A percentile compares a stretch with the other conserved stretches of the same genome.
These are phyloP conservation scores for Trichomycterus rosablanca DNA, from an alignment of 2,113 vertebrate species.

Conservation along the genomic window DNA sequence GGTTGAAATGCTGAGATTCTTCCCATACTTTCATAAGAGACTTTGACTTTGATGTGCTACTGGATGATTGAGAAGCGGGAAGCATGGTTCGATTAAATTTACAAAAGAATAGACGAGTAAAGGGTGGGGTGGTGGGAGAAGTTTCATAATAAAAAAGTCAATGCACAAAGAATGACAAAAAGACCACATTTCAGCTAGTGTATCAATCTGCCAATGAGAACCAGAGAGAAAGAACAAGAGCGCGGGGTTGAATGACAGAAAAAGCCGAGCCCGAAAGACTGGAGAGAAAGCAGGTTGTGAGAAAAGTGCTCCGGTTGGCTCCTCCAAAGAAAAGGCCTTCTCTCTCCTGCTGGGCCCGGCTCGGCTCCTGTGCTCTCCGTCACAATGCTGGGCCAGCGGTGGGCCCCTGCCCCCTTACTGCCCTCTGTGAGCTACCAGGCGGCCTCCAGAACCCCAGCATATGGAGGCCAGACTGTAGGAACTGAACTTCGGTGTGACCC, in stretches of 20 bases:
- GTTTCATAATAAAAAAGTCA: slow-evolving; percentile 57
- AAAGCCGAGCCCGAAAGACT: slow-evolving; percentile 39
- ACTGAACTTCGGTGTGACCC: slow-evolving; percentile 52
- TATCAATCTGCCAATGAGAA: slow-evolving; percentile 62
- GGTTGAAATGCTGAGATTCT: slow-evolving; percentile 45
- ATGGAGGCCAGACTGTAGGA: slow-evolving; percentile 62
- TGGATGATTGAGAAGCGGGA: slow-evolving; percentile 68
- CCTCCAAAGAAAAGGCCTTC: slow-evolving; percentile 65
- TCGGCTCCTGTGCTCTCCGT: slow-evolving; percentile 63
- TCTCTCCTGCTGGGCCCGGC: slow-evolving; percentile 66
- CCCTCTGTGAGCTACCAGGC: slow-evolving; percentile 63
- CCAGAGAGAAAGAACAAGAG: slow-evolving; percentile 35
- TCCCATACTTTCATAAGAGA: slow-evolving; percentile 55
- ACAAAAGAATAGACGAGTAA: slow-evolving; percentile 53
- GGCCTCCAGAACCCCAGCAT: slow-evolving; percentile 64
- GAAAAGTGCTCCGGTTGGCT: slow-evolving; percentile 67
- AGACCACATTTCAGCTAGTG: slow-evolving; percentile 64
- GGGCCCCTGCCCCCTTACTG: slow-evolving; percentile 56
- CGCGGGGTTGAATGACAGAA: slow-evolving; percentile 31
- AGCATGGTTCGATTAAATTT: slow-evolving; percentile 55
- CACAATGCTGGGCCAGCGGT: slow-evolving; percentile 54
- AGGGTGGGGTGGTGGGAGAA: slow-evolving; percentile 33
- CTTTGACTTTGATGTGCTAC: slow-evolving; percentile 69
- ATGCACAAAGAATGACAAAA: slow-evolving; percentile 52
- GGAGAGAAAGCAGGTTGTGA: slow-evolving; percentile 62